These are phyloP conservation scores for Cyanoliseus patagonus DNA, from an alignment of 2,113 vertebrate genomes.

Conservation along the genomic window DNA sequence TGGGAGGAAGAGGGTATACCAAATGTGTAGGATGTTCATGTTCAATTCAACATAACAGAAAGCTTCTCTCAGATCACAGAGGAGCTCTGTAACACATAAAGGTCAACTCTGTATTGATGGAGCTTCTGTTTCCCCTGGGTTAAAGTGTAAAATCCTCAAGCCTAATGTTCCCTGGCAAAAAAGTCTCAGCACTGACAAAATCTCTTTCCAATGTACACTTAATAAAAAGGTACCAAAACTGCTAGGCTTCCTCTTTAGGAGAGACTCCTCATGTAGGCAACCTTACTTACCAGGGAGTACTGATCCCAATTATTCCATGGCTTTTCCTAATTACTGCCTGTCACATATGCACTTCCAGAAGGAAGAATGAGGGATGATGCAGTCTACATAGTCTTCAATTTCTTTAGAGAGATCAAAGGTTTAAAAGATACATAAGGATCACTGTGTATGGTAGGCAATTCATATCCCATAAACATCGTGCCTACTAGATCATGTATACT, in stretches of 20 bases:
- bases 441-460: not conserved
- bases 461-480: not conserved
- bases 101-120: not conserved
- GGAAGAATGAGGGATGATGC: not conserved
- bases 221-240: not conserved
- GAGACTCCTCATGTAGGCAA: not conserved
- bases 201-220: not conserved
- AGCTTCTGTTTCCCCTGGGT: not conserved
- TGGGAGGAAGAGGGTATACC: not conserved
- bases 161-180: not conserved
- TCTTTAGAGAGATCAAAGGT: not conserved
- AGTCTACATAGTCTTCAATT: not conserved
- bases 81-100: not conserved
- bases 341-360: not conserved
- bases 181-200: not conserved
- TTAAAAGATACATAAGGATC: not conserved
- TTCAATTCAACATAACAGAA: not conserved
- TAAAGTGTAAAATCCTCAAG: not conserved
- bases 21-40: not conserved
- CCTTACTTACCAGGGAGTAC: not conserved
- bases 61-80: not conserved
- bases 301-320: not conserved
- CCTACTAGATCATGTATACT: not conserved
- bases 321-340: not conserved
- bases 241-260: not conserved